Evolutionary conservation across 1,140 invertebrate species (phyloP).

Genomic region (Cyrtorhinus lividipennis): DNA sequence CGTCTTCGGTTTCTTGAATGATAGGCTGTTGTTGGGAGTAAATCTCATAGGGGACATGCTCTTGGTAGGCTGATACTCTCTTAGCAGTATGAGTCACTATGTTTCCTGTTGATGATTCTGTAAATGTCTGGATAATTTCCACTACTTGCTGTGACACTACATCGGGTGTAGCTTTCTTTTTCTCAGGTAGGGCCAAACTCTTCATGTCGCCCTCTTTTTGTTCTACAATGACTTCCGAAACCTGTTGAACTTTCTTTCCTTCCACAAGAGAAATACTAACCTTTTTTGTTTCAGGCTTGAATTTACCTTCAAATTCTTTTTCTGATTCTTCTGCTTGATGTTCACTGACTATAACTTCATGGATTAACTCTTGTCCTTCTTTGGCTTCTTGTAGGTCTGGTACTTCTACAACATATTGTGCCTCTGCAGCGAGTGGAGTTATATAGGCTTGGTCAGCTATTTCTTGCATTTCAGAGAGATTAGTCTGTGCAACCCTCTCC

Average conservation of each 20-base stretch:
- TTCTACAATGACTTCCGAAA: slow-evolving; percentile 26
- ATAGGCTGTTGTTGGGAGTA: slow-evolving; percentile 27
- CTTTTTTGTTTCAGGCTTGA: slow-evolving; percentile 21
- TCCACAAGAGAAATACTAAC: slow-evolving; percentile 23
- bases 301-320: slow-evolving; percentile 22
- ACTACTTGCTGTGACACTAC: slow-evolving; percentile 21
- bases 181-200: slow-evolving; percentile 20
- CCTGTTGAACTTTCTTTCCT: slow-evolving; percentile 23
- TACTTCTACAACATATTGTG: slow-evolving; percentile 23
- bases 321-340: slow-evolving; percentile 27
- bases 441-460: slow-evolving; percentile 32
- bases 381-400: slow-evolving; percentile 26
- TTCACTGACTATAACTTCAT: slow-evolving; percentile 29
- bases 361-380: slow-evolving; percentile 28
- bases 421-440: slow-evolving; percentile 26
- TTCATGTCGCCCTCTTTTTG: slow-evolving; percentile 25
- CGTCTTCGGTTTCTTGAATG: slow-evolving; percentile 26
- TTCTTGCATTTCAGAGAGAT: slow-evolving; percentile 29
- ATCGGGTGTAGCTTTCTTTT: slow-evolving; percentile 22
- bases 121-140: slow-evolving; percentile 21
- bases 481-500: slow-evolving; percentile 27
- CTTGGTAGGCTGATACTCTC: slow-evolving; percentile 27
- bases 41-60: slow-evolving; percentile 29
- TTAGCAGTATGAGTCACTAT: slow-evolving; percentile 22
- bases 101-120: slow-evolving; percentile 19